phyloP scores from a whole-genome alignment of 2,113 vertebrate species.

The Psilopogon haemacephalus region DNA sequence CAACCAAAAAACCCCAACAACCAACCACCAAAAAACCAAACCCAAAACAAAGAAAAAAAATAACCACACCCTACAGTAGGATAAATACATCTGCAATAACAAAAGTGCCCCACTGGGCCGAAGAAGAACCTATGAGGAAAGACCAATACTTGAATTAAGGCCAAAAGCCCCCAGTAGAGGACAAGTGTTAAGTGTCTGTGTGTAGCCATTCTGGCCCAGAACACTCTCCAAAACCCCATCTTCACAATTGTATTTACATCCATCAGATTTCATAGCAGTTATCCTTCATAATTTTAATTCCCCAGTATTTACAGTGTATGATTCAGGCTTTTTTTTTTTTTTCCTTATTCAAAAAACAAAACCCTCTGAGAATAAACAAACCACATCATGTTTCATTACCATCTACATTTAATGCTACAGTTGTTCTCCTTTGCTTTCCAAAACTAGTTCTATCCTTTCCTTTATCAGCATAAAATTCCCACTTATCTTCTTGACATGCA shows the following conservation, averaged over 20 bases:
- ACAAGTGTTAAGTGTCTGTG: not conserved
- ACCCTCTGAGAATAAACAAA: not conserved
- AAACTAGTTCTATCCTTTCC: not conserved
- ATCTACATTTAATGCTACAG: not conserved
- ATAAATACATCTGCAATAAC: not conserved
- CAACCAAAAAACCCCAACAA: no score
- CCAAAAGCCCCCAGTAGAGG: not conserved
- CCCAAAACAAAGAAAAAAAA: no score
- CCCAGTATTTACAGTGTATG: not conserved
- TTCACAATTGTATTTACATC: fast-evolving
- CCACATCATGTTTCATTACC: not conserved
- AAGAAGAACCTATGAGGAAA: not conserved
- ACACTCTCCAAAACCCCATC: not conserved
- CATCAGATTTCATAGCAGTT: not conserved
- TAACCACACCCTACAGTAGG: not conserved
- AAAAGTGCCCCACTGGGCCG: not conserved
- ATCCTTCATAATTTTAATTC: not conserved
- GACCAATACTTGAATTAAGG: not conserved
- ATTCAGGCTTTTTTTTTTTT: not conserved
- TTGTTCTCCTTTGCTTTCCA: not conserved
- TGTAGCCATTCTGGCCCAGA: not conserved
- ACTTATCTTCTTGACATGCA: not conserved
- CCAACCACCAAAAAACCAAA: no score
- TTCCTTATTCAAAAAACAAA: not conserved
- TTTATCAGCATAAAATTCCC: not conserved